Percentiles rank a stretch among this genome's conserved stretches.
phyloP scores from a whole-genome alignment of 2,113 vertebrate genomes.

The Clinocottus analis region DNA sequence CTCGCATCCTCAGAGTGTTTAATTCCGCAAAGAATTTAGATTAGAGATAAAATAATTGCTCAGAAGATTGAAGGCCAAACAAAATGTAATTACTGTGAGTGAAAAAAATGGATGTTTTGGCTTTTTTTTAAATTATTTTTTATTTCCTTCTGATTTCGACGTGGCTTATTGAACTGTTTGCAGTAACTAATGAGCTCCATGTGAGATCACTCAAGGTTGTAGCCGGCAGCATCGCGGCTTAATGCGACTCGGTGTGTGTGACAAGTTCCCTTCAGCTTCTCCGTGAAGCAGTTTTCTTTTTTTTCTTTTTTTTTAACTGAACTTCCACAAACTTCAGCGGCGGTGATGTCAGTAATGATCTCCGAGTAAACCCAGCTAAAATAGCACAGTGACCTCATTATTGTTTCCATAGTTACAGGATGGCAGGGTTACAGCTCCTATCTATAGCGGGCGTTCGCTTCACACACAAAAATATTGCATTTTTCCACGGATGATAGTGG shows the following conservation, averaged over 20 bases:
- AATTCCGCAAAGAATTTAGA: constrained; percentile 43
- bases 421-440: constrained; percentile 70
- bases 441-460: constrained; percentile 58
- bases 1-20: constrained; percentile 41
- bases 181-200: constrained; percentile 62
- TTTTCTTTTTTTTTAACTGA: constrained; percentile 57
- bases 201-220: constrained; percentile 67
- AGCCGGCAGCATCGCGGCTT: constrained; percentile 47
- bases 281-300: constrained; percentile 43
- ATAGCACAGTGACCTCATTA: constrained; percentile 74
- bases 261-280: constrained; percentile 45
- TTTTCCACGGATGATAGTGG: constrained; percentile 55
- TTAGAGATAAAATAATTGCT: constrained; percentile 25
- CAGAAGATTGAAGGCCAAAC: constrained; percentile 63
- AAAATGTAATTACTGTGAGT: constrained; percentile 49
- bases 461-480: constrained; percentile 57
- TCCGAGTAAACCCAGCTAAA: constrained; percentile 71
- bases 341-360: constrained; percentile 73
- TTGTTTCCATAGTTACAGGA: constrained; percentile 80
- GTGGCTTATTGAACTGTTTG: constrained; percentile 52
- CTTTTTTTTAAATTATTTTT: neutral
- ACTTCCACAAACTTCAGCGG: constrained; percentile 70
- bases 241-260: constrained; percentile 38
- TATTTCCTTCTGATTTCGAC: constrained; percentile 13
- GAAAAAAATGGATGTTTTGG: constrained; percentile 23